These are phyloP conservation scores for Orthonevra nobilis DNA, from an alignment of 2,888 invertebrate species.

Conservation along the genomic window DNA sequence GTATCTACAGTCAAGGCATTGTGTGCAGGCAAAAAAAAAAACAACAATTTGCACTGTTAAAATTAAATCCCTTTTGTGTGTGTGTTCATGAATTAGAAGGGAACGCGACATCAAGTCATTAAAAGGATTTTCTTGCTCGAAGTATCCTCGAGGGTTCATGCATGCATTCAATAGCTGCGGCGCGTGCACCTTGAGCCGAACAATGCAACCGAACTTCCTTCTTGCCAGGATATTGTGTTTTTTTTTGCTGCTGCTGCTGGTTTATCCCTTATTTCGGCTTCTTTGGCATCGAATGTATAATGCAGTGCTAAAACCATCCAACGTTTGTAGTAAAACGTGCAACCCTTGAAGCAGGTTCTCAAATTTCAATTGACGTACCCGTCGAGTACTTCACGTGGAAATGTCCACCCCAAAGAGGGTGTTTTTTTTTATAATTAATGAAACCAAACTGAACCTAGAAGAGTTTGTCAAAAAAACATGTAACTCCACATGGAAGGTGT, in stretches of 20 bases:
- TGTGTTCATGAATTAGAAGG: conserved; percentile 16
- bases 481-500: too few species aligned
- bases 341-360: conserved; percentile 10
- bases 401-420: too few species aligned
- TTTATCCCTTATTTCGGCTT: conserved; percentile 3
- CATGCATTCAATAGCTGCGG: conserved; percentile 24
- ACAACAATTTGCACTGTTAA: conserved; percentile 34
- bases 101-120: conserved; percentile 29
- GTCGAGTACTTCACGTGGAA: too few species aligned
- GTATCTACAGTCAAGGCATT: background rate
- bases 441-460: too few species aligned
- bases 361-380: conserved; percentile 47
- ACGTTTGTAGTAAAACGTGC: conserved; percentile 35
- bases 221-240: conserved; percentile 3
- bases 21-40: background rate
- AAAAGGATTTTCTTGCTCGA: conserved; percentile 14
- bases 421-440: too few species aligned
- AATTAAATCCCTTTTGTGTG: conserved; percentile 8
- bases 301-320: too few species aligned
- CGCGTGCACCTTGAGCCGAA: conserved; percentile 34
- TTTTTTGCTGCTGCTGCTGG: too few species aligned
- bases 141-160: conserved; percentile 17
- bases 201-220: conserved; percentile 44
- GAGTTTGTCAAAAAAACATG: too few species aligned
- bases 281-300: too few species aligned